A percentile compares a stretch with the other conserved stretches of the same genome.
Evolutionary conservation across 2,113 vertebrate genomes (phyloP).

Genomic region (Nesoenas mayeri): DNA sequence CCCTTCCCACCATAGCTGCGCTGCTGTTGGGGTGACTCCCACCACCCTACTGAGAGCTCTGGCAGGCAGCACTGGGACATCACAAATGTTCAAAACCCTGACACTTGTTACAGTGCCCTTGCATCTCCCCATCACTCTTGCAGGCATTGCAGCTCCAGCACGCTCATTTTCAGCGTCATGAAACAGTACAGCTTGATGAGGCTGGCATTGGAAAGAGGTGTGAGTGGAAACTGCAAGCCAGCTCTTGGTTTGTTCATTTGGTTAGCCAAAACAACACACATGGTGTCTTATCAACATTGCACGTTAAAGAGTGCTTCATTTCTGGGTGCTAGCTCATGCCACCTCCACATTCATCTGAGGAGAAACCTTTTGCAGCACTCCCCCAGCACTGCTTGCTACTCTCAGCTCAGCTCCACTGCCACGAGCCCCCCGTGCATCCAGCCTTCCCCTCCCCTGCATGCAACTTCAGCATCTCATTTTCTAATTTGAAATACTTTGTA

Average conservation of each 20-base stretch:
- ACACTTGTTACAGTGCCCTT: background rate
- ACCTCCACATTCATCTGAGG: background rate
- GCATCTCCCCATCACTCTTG: background rate
- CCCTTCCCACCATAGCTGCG: background rate
- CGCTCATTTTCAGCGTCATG: conserved; percentile 6
- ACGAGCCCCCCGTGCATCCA: accelerated
- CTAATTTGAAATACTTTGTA: background rate
- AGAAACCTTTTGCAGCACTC: background rate
- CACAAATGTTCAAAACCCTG: background rate
- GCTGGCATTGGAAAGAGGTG: background rate
- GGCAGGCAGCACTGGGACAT: background rate
- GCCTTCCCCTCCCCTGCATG: background rate
- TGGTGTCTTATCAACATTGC: background rate
- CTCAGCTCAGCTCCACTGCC: background rate
- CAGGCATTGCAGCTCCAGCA: background rate
- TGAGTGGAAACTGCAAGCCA: background rate
- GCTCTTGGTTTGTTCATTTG: background rate
- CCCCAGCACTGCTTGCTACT: background rate
- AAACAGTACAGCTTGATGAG: background rate
- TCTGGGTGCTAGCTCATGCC: background rate
- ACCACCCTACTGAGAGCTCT: background rate
- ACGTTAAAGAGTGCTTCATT: background rate
- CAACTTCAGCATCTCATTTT: background rate
- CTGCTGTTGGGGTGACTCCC: background rate
- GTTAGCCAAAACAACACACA: background rate